Percentiles rank a stretch among this genome's conserved stretches.
Evolutionary conservation across 2,888 invertebrate genomes (phyloP).

Genomic region (Tholera decimalis): DNA sequence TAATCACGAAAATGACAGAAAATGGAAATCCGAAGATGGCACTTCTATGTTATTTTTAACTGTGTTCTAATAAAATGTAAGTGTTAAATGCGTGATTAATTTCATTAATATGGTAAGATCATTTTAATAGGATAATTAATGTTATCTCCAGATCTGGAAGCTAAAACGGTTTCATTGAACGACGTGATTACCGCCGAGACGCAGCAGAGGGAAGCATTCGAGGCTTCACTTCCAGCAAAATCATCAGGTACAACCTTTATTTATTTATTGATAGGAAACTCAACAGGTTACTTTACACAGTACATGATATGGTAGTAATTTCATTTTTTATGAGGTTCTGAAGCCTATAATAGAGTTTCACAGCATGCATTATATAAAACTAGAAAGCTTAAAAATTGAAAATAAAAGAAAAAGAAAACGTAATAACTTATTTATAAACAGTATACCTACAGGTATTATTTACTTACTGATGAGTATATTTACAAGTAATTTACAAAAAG

Average conservation of each 20-base stretch:
- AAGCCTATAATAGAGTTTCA: too few relatives aligned
- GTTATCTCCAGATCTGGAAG: slow-evolving; percentile 74
- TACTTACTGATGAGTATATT: too few relatives aligned
- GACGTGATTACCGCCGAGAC: slow-evolving; percentile 81
- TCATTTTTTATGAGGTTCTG: too few relatives aligned
- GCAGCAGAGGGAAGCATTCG: slow-evolving; percentile 65
- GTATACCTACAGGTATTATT: too few relatives aligned
- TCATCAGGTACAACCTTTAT: slow-evolving; percentile 72
- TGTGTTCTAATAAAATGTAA: slow-evolving; percentile 72
- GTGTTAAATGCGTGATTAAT: slow-evolving; percentile 55
- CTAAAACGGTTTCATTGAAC: slow-evolving; percentile 84
- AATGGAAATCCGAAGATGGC: slow-evolving; percentile 83
- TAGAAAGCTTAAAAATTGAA: not conserved
- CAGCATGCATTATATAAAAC: too few relatives aligned
- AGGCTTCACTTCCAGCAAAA: slow-evolving; percentile 62
- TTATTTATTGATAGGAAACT: too few relatives aligned
- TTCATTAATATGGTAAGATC: not conserved
- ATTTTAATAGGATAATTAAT: not conserved
- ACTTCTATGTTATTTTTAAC: slow-evolving; percentile 77
- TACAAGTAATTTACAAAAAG: too few relatives aligned
- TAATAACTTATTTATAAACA: too few relatives aligned
- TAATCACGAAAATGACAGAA: slow-evolving; percentile 81
- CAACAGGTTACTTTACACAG: too few relatives aligned
- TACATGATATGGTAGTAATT: too few relatives aligned
- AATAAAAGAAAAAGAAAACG: too few relatives aligned